Evolutionary conservation across 2,797 vertebrate genomes (phyloP).

Genomic region (Erpetoichthys calabaricus): DNA sequence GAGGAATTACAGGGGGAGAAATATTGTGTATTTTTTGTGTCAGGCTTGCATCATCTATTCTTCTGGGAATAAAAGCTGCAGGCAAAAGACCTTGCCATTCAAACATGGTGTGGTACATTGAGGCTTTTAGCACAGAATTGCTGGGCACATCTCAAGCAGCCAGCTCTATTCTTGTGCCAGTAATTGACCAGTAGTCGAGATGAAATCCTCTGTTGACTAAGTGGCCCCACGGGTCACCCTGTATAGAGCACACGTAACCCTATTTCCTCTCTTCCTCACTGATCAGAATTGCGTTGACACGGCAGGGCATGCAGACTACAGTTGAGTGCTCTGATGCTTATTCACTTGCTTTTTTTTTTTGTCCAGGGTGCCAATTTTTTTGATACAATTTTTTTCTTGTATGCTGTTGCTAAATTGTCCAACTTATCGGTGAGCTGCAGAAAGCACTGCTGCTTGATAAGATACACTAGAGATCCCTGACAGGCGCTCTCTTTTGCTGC

Average conservation of each 20-base stretch:
- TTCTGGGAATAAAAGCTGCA: conserved; percentile 2
- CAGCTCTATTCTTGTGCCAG: conserved; percentile 30
- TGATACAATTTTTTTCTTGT: too few species aligned
- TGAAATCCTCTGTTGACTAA: conserved; percentile 29
- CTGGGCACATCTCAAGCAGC: conserved; percentile 31
- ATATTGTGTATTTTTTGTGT: neutral
- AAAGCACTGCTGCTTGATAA: conserved; percentile 5
- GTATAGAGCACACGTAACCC: conserved; percentile 26
- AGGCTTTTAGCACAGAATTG: conserved; percentile 22
- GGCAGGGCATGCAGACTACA: conserved; percentile 23
- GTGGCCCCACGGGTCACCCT: conserved; percentile 31
- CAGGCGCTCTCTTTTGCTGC: neutral
- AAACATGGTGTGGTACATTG: conserved; percentile 24
- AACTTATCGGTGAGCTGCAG: conserved; percentile 9
- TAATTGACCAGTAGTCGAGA: conserved; percentile 35
- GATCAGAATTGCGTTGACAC: conserved; percentile 30
- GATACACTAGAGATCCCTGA: conserved; percentile 1
- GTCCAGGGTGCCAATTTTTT: conserved; percentile 6
- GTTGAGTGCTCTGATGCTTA: conserved; percentile 26
- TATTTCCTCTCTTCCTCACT: conserved; percentile 30
- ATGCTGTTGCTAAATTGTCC: conserved; percentile 1
- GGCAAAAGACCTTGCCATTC: conserved; percentile 14
- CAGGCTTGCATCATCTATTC: conserved; percentile 5
- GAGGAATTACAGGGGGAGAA: neutral
- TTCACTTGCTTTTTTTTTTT: conserved; percentile 15